Evolutionary conservation across 2,888 invertebrate species (phyloP).

Genomic region (Asteroscopus sphinx): DNA sequence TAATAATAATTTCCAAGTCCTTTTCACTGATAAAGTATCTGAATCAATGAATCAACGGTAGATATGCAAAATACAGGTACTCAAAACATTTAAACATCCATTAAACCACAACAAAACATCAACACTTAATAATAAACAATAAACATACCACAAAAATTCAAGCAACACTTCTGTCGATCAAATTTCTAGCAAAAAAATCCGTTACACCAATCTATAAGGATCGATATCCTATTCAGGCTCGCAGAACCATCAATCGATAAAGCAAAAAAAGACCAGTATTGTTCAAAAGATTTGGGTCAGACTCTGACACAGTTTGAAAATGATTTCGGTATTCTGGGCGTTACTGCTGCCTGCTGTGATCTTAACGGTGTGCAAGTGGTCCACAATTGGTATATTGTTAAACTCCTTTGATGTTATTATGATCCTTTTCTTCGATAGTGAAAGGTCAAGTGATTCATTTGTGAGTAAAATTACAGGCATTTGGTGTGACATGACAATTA

Average conservation of each 20-base stretch:
- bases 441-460: constrained; percentile 53
- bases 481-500: constrained; percentile 18
- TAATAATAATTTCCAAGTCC: too few species aligned
- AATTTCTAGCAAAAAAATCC: constrained; percentile 39
- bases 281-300: constrained; percentile 55
- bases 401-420: constrained; percentile 42
- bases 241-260: constrained; percentile 32
- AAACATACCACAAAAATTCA: neutral
- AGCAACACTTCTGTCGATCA: constrained; percentile 27
- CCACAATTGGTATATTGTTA: constrained; percentile 55
- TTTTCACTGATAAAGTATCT: too few species aligned
- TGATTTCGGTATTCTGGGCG: constrained; percentile 44
- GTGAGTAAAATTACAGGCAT: constrained; percentile 23
- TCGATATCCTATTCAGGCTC: constrained; percentile 40
- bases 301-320: constrained; percentile 49
- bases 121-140: constrained; percentile 15
- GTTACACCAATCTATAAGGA: constrained; percentile 51
- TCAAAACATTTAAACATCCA: constrained; percentile 5
- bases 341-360: constrained; percentile 46
- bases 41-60: constrained; percentile 3
- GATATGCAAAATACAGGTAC: constrained; percentile 18
- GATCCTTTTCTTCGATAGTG: constrained; percentile 56
- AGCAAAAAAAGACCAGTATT: constrained; percentile 58
- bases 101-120: constrained; percentile 14
- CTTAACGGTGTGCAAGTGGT: constrained; percentile 55